Conservation (phyloP, 2,797 vertebrate genomes). For the Darevskia mixta region DNA sequence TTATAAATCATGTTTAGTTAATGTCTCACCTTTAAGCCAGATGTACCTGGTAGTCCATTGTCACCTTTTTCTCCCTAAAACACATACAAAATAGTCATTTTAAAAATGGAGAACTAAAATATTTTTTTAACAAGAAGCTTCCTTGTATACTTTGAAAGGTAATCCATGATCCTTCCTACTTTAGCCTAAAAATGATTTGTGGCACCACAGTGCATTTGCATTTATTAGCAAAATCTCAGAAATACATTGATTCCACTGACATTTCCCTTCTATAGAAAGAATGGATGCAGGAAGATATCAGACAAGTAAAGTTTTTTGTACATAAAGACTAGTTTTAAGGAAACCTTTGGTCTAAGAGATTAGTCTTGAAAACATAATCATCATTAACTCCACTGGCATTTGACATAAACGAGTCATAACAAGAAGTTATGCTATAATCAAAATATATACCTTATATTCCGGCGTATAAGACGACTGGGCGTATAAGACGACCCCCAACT, state of each 20-base stretch:
- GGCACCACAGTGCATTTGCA: background rate
- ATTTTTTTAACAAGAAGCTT: background rate
- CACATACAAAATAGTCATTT: background rate
- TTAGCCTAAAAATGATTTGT: too few species aligned
- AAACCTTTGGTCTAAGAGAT: too few species aligned
- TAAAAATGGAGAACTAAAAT: background rate
- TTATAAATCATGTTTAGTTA: conserved; percentile 17
- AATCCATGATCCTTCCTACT: background rate
- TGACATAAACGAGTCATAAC: too few species aligned
- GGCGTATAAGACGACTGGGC: too few species aligned
- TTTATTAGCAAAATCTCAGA: background rate
- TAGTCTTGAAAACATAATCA: too few species aligned
- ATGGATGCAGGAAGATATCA: conserved; percentile 11
- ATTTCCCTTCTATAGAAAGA: background rate
- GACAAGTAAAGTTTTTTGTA: background rate
- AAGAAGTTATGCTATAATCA: too few species aligned
- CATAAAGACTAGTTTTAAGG: too few species aligned
- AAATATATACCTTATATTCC: too few species aligned
- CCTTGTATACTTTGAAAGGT: background rate
- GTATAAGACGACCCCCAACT: too few species aligned
- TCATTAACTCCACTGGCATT: too few species aligned
- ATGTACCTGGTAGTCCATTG: conserved; percentile 75
- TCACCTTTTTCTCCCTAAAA: conserved; percentile 80
- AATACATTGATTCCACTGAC: conserved; percentile 26
- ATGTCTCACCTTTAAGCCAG: conserved; percentile 78